Base-by-base conservation (phyloP, 2,797 vertebrate species). In the Xiphorhynchus erythropygius region DNA sequence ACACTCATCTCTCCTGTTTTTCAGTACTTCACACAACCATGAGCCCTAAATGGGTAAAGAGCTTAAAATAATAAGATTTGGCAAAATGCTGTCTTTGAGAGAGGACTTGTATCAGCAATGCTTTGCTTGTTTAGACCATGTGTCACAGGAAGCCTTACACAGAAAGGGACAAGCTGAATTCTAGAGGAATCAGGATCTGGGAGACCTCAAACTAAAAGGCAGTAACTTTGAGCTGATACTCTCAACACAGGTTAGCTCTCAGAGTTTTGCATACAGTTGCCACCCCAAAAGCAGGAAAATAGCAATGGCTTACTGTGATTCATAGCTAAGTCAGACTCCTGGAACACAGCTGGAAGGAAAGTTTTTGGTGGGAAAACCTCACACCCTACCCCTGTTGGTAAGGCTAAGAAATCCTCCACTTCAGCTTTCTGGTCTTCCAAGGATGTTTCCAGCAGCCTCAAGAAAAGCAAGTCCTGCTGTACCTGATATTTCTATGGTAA, bases 371-470 rank as follows among this genome's bases (percentile, higher is more conserved):
- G 90, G 84, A 83, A 92, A 92, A 71, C 55, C 89, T 93, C 89
- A 83, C 87, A 89, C 78, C 50, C 93, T 96, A 85, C 30, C 71
- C 70, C 30, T 89, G 71, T 53, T 85, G 57, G 75, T 91, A 93
- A 97, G 77, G 84, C 74, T 93, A 89, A 91, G 89, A 90, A 67
- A 73, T 89, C 89, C 91, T 94, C 94, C 62, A 69, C 70, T 90
- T 35, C 94, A 94, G 73, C 90, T 96, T 77, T 91, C 88, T 95
- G 88, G 67, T 95, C 90, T 93, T 95, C 94, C 92, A 95, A 95
- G 80, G 93, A 74, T 88, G 83, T 65, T 92, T 78, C 87, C 92
- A 95, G 82, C 93, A 91, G 92, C 93, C 73, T 80, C 90, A 87
- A 89, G 82, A 87, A 85, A 91, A 86, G 75, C 92, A 92, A 87